Percentiles rank a stretch among this genome's conserved stretches.
Evolutionary conservation across 2,888 invertebrate species (phyloP).

Genomic region (Eledona agricola): DNA sequence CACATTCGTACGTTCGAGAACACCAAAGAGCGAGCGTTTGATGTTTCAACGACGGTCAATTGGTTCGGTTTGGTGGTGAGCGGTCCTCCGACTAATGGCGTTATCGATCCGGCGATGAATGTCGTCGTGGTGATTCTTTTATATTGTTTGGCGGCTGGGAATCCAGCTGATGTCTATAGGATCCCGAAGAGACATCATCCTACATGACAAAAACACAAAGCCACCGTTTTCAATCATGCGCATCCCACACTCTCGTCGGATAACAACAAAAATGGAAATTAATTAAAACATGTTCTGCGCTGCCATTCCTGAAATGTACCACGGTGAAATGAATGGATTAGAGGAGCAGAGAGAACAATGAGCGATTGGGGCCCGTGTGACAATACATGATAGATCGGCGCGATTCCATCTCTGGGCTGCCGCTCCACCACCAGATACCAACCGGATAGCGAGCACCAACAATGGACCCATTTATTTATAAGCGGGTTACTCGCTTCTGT

Average conservation of each 20-base stretch:
- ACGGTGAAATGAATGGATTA: slow-evolving; percentile 57
- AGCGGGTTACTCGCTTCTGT: slow-evolving; percentile 60
- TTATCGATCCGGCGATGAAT: slow-evolving; percentile 21
- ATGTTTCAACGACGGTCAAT: no score
- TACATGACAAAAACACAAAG: slow-evolving; percentile 55
- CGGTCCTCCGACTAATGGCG: no score
- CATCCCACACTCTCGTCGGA: slow-evolving; percentile 47
- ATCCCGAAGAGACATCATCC: slow-evolving; percentile 27
- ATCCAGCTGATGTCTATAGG: slow-evolving; percentile 25
- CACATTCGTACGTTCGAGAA: no score
- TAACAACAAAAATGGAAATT: slow-evolving; percentile 60
- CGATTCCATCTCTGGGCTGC: slow-evolving; percentile 59
- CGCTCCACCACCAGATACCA: slow-evolving; percentile 54
- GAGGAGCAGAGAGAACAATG: slow-evolving; percentile 61
- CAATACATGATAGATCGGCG: slow-evolving; percentile 63
- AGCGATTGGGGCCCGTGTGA: slow-evolving; percentile 61
- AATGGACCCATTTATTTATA: slow-evolving; percentile 63
- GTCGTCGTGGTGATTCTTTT: slow-evolving; percentile 24
- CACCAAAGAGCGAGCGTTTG: no score
- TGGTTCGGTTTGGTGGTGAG: no score
- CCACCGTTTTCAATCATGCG: slow-evolving; percentile 56
- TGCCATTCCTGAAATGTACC: slow-evolving; percentile 55
- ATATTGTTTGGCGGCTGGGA: slow-evolving; percentile 26
- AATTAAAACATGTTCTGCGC: slow-evolving; percentile 59
- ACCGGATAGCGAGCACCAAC: slow-evolving; percentile 55